Percentiles rank a stretch among this genome's conserved stretches.
Conservation (phyloP, 92 coral and sea anemone species). For the Phymanthus crucifer region DNA sequence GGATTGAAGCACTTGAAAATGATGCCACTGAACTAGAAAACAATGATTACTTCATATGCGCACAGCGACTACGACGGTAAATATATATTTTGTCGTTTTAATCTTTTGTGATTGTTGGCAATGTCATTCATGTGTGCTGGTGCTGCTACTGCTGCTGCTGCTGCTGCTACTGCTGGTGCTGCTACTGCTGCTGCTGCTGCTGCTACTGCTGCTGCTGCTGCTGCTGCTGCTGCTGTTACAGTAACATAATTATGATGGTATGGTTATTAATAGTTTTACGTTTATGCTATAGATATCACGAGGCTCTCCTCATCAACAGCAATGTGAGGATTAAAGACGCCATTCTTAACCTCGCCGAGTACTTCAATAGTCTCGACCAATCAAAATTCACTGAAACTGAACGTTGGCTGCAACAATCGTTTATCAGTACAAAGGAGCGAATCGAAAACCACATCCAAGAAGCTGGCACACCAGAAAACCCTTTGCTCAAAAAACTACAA, state of each 20-base stretch:
- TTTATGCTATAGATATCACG: conserved; percentile 45
- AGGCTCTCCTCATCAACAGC: conserved; percentile 59
- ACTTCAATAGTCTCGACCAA: conserved; percentile 20
- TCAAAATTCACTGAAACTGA: conserved; percentile 29
- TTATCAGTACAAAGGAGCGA: conserved; percentile 12
- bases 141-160: no score
- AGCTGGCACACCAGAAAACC: conserved; percentile 40
- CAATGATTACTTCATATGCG: conserved; percentile 43
- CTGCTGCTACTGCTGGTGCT: no score
- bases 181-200: no score
- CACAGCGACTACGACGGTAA: conserved; percentile 47
- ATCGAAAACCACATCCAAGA: conserved; percentile 24
- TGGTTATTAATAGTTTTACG: background rate
- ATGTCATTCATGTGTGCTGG: no score
- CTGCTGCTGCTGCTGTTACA: background rate
- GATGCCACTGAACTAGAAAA: conserved; percentile 8
- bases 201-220: no score
- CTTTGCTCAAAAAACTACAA: conserved; percentile 45
- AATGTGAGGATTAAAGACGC: conserved; percentile 60
- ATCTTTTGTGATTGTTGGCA: no score
- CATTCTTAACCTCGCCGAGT: conserved; percentile 29
- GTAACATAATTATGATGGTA: background rate
- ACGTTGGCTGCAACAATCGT: conserved; percentile 12
- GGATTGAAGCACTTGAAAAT: conserved; percentile 47
- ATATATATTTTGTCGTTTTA: background rate